Conservation (phyloP, 1,140 invertebrate genomes). For the Xylocopa sonorina region DNA sequence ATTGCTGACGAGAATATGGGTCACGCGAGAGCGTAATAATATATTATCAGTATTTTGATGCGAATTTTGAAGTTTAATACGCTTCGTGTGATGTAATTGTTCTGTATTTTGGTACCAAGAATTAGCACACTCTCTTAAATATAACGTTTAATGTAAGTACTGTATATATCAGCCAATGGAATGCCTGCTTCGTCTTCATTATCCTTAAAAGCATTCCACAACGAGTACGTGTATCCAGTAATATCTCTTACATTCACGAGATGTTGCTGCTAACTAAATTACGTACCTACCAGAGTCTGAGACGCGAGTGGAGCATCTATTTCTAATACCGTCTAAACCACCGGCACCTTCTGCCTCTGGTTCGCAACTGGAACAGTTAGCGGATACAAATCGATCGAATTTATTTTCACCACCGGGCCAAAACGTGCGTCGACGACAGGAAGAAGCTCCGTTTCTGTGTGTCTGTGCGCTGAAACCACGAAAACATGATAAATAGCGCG, state of each 20-base stretch:
- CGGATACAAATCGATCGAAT: slow-evolving; percentile 26
- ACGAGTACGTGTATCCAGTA: slow-evolving; percentile 27
- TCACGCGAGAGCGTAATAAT: no score
- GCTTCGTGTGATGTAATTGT: no score
- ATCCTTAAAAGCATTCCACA: slow-evolving; percentile 54
- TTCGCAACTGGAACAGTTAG: not conserved
- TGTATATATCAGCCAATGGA: slow-evolving; percentile 20
- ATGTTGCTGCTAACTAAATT: slow-evolving; percentile 59
- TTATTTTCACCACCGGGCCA: not conserved
- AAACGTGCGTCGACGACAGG: no score
- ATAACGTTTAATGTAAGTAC: not conserved
- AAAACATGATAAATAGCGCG: not conserved
- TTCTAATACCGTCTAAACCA: slow-evolving; percentile 49
- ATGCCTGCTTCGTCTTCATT: slow-evolving; percentile 48
- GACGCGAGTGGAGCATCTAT: slow-evolving; percentile 39
- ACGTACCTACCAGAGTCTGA: slow-evolving; percentile 6
- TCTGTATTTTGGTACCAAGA: no score
- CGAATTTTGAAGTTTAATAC: no score
- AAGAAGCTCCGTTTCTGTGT: no score
- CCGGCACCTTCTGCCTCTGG: not conserved
- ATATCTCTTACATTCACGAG: slow-evolving; percentile 54
- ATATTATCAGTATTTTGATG: no score
- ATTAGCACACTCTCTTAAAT: not conserved
- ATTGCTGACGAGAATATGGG: no score
- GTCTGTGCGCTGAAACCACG: not conserved